phyloP scores from a whole-genome alignment of 2,113 vertebrate species.

The Oncorhynchus kisutch region DNA sequence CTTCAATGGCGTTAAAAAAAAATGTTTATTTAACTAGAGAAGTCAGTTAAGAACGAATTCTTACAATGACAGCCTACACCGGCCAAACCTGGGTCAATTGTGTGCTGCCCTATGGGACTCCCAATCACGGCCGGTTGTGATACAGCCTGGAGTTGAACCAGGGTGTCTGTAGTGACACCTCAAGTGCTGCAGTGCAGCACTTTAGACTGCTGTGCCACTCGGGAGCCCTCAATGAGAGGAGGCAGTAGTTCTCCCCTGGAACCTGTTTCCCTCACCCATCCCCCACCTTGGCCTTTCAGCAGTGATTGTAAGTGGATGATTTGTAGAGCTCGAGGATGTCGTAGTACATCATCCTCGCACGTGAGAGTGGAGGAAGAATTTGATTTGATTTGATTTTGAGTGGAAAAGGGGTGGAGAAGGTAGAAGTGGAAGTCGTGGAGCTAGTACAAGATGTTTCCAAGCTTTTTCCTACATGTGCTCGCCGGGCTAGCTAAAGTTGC shows the following conservation, averaged over 20 bases:
- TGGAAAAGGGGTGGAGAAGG: not conserved
- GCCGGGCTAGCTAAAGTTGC: slow-evolving; percentile 37
- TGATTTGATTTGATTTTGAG: not conserved
- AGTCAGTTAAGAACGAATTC: too few relatives aligned
- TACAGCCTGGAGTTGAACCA: too few relatives aligned
- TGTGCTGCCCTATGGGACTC: too few relatives aligned
- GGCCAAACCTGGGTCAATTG: too few relatives aligned
- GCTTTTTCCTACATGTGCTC: slow-evolving; percentile 9
- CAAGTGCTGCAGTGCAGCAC: too few relatives aligned
- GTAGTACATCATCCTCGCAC: slow-evolving; percentile 6
- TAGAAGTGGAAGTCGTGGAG: not conserved
- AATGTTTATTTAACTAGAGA: too few relatives aligned
- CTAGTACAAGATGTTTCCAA: slow-evolving; percentile 13
- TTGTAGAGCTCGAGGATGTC: not conserved
- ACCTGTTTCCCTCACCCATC: slow-evolving; percentile 19
- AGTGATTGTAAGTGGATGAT: slow-evolving; percentile 31
- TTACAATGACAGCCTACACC: too few relatives aligned
- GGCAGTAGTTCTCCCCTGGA: not conserved
- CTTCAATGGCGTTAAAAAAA: too few relatives aligned
- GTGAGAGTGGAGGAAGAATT: not conserved
- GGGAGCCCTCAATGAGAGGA: too few relatives aligned
- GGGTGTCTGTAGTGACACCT: too few relatives aligned
- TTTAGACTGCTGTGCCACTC: too few relatives aligned
- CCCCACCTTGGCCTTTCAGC: slow-evolving; percentile 12
- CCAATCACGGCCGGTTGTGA: too few relatives aligned